Conservation (phyloP, 2,797 vertebrate species). For the Spinus olivaceus region DNA sequence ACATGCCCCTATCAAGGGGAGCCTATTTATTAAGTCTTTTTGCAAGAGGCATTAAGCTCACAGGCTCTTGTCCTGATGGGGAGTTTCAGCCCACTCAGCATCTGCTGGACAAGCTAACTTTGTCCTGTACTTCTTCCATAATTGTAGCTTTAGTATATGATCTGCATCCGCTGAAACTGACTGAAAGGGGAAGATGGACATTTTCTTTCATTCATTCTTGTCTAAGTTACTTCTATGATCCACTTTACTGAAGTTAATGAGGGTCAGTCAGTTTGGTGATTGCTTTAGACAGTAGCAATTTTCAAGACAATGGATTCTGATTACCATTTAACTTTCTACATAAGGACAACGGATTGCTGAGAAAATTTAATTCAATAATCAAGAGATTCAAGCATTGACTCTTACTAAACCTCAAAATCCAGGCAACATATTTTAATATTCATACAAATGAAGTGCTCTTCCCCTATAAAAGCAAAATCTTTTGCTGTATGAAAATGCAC, state of each 20-base stretch:
- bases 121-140: not conserved
- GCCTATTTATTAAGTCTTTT: not conserved
- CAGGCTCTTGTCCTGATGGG: not conserved
- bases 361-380: slow-evolving; percentile 50
- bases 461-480: not conserved
- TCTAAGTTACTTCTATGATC: not conserved
- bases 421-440: slow-evolving; percentile 6
- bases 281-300: not conserved
- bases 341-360: not conserved
- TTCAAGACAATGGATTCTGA: slow-evolving; percentile 30
- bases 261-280: not conserved
- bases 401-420: slow-evolving; percentile 24
- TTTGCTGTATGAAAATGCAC: not conserved
- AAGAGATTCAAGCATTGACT: slow-evolving; percentile 35
- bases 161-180: not conserved
- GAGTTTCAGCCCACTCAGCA: not conserved
- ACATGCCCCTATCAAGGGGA: not conserved
- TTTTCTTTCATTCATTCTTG: not conserved
- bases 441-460: slow-evolving; percentile 6
- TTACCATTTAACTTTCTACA: not conserved
- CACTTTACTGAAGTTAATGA: not conserved
- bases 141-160: not conserved
- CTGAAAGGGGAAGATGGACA: not conserved
- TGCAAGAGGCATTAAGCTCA: not conserved
- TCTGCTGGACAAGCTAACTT: not conserved